Evolutionary conservation across 2,888 invertebrate genomes (phyloP), one percentile per base, ranked within the genome.

Genomic region (Cerastis rubricosa): DNA sequence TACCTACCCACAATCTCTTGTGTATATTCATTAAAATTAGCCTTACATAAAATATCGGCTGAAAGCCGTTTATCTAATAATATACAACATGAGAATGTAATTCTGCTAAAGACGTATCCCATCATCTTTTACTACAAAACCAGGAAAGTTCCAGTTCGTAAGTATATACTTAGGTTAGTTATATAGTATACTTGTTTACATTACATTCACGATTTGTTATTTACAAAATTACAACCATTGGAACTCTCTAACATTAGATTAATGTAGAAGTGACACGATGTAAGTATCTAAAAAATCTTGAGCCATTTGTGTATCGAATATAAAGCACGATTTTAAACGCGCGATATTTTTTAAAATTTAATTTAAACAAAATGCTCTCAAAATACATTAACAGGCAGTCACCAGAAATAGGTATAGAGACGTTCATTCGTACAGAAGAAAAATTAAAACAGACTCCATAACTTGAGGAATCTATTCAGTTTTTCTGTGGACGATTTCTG

Each of bases 401-500:
- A 83, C 64, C 69, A 79, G 29, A 75, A 74, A 71, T 43, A 59
- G 22, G 12, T 73, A 61, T 43, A 59, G 25, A 65, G 59, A 73
- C 66, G 51, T 74, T 74, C 25, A 75, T 72, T 71, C 74, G 65
- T 69, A 84, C 70, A 79, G 17, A 72, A 76, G 66, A 84, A 86
- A 82, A 78, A 78, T 57, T 86, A 86, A 79, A 86, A 71, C 72
- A 86, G 78, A 77, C 83, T 86, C 80, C 84, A 71, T 70, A 74
- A 71, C 78, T 51, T 45, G 47, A 79, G 74, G 74, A 77, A 73
- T 63, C 87, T 93, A 94, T 83, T 93, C 93, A 72, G 89, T 78
- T 91, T 95, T 94, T 84, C 86, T 92, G 80, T 96, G 94, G 25
- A 89, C 91, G 22, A 97, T 95, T 91, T 96, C 94, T 1, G 97